Conservation (phyloP, 1,140 invertebrate species). For the Chironomus tepperi region DNA sequence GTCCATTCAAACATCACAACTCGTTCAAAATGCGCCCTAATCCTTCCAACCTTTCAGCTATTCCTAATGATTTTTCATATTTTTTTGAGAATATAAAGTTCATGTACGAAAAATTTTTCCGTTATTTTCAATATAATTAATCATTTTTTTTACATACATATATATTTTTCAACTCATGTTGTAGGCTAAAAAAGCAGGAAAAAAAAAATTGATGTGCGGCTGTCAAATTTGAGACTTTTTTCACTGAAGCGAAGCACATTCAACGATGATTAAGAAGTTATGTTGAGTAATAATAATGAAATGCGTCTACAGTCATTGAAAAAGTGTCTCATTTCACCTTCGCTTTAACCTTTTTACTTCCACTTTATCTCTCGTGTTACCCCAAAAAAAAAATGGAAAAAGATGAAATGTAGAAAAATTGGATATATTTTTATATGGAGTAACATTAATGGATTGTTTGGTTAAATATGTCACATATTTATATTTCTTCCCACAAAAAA, state of each 20-base stretch:
- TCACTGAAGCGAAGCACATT: background rate
- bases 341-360: background rate
- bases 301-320: background rate
- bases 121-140: conserved; percentile 10
- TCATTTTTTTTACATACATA: background rate
- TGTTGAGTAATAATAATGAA: too few species aligned
- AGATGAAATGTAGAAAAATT: background rate
- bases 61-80: too few species aligned
- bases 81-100: too few species aligned
- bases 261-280: background rate
- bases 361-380: background rate
- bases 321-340: conserved; percentile 6
- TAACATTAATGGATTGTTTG: conserved; percentile 2
- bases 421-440: background rate
- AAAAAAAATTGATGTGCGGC: background rate
- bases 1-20: too few species aligned
- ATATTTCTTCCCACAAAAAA: background rate
- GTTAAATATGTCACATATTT: background rate
- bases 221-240: background rate
- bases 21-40: too few species aligned
- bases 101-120: background rate
- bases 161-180: too few species aligned
- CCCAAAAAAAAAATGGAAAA: background rate
- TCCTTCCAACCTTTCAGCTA: too few species aligned
- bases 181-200: too few species aligned